phyloP scores from a whole-genome alignment of 2,113 vertebrate species.

The Neotoma lepida region DNA sequence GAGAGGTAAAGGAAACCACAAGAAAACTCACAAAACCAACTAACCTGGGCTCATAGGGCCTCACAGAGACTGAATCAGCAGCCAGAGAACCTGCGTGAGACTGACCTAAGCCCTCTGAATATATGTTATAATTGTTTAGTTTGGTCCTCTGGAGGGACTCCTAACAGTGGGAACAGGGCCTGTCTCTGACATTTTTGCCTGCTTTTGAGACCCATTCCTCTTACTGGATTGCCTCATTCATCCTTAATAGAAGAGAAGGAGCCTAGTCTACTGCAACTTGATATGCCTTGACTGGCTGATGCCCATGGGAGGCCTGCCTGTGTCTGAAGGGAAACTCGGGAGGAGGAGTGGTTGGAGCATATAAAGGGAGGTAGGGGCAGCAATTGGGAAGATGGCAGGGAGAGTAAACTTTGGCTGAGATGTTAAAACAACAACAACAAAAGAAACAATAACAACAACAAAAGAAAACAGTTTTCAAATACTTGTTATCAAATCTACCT shows the following conservation, averaged over 20 bases:
- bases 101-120: not conserved
- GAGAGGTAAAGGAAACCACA: not conserved
- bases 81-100: not conserved
- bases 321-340: not conserved
- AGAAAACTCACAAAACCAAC: not conserved
- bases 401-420: not conserved
- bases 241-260: not conserved
- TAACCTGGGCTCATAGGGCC: not conserved
- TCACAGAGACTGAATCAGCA: not conserved
- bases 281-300: not conserved
- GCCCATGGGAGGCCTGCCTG: not conserved
- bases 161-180: not conserved
- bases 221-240: not conserved
- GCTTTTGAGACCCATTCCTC: not conserved
- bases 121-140: not conserved
- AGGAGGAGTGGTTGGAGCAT: not conserved
- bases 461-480: not conserved
- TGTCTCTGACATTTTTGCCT: not conserved
- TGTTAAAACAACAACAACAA: not conserved
- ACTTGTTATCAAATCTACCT: not conserved
- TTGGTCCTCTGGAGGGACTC: not conserved
- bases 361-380: not conserved
- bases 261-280: not conserved
- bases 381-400: not conserved
- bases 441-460: no score